Evolutionary conservation across 1,140 invertebrate genomes (phyloP), one percentile per base, ranked within the genome.

Genomic region (Drosophila kikkawai): DNA sequence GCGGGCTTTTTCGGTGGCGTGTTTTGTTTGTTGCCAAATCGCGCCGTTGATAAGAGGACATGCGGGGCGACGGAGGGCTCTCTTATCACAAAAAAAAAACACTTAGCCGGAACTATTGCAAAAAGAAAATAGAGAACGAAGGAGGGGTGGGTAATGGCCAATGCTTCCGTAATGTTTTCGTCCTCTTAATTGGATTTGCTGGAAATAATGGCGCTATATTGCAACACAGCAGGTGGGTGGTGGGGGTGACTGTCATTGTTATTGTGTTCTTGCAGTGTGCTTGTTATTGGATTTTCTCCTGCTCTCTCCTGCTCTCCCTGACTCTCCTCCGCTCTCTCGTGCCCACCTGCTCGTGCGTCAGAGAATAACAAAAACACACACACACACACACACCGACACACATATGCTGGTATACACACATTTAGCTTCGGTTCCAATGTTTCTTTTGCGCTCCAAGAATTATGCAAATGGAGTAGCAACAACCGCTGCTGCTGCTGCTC

Each of bases 331-430:
- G 19, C 65, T 42, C 47, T 53, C 70, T 69, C 44, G 45, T 51
- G 81, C 85, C 81, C 84, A 90, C 84, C 77, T 88, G 81, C 85
- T 88, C 75, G 68, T 84, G 80, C 84, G 85, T 84, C 84, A 75
- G 80, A 88, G 70, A 88, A 88, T 85, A 91, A 91, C 79, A 90
- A 90, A 91, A 90, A 81, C 81, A 88, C 58, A 86, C 71, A 59
- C 51, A 59, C 51, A 53, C 48, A 64, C 48, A 60, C 61, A 68
- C 69, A 75, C 44, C 53, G 53, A 61, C 39, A 56, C 44, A 70
- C 57, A 51, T 32, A 60, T 81, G 48, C 58, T 59, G 65, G 82
- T 90, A 85, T 87, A 83, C 74, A 78, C 66, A 82, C 63, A 70
- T 56, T 56, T 56, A 26, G 36, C 34, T 48, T 76, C 64, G 51